These are phyloP conservation scores for Brachionus calyciflorus DNA, from an alignment of 1,140 invertebrate genomes.

Conservation along the genomic window DNA sequence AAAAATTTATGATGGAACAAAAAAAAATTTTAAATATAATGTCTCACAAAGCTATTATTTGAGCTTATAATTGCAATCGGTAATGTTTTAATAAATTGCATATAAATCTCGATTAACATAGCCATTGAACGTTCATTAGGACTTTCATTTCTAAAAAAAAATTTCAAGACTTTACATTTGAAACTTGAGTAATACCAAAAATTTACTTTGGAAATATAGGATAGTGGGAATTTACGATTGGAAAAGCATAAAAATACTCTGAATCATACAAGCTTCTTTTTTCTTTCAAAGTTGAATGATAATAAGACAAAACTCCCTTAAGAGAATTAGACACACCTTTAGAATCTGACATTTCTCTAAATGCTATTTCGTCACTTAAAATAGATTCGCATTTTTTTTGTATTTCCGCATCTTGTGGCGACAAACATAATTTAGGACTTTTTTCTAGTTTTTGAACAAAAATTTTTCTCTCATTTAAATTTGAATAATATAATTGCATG, in stretches of 20 bases:
- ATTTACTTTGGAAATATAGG: constrained; percentile 32
- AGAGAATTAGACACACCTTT: constrained; percentile 28
- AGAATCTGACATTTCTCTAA: constrained; percentile 31
- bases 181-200: not conserved
- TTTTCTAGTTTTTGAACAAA: constrained; percentile 33
- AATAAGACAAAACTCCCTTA: constrained; percentile 44
- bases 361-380: not conserved
- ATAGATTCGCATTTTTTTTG: constrained; percentile 38
- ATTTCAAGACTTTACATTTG: not conserved
- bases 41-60: constrained; percentile 27
- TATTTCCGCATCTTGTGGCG: constrained; percentile 30
- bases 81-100: constrained; percentile 24
- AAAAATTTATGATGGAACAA: not conserved
- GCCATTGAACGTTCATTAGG: constrained; percentile 41
- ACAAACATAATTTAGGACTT: constrained; percentile 18
- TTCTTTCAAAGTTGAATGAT: constrained; percentile 28
- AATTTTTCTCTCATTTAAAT: not conserved
- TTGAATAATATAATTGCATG: constrained; percentile 34
- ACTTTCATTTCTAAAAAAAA: constrained; percentile 23
- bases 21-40: not conserved
- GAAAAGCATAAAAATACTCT: constrained; percentile 41
- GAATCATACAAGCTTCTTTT: constrained; percentile 14
- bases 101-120: constrained; percentile 38
- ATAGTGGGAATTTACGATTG: constrained; percentile 32
- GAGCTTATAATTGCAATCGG: not conserved